Conservation (phyloP, 2,113 vertebrate species). For the Notothenia rossii region DNA sequence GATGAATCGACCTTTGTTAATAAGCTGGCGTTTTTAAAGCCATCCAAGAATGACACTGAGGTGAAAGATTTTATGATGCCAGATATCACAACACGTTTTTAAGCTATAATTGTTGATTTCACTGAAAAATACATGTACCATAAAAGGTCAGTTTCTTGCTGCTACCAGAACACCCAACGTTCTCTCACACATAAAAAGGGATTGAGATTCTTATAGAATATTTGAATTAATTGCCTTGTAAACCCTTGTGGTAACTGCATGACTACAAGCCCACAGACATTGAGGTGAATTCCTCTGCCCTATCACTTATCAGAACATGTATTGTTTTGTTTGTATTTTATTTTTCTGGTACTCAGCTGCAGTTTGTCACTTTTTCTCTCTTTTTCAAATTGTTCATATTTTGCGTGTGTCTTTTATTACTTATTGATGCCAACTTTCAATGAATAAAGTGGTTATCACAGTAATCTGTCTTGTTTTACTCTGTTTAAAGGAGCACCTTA, state of each 20-base stretch:
- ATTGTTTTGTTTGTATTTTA: background rate
- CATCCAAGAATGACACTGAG: background rate
- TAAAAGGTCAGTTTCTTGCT: slow-evolving; percentile 16
- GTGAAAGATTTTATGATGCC: background rate
- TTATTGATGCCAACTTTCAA: slow-evolving; percentile 7
- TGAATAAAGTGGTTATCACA: slow-evolving; percentile 12
- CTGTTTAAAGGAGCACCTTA: background rate
- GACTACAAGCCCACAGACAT: background rate
- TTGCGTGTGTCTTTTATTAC: slow-evolving; percentile 19
- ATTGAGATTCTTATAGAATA: slow-evolving; percentile 12
- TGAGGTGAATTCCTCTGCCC: background rate
- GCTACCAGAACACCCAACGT: slow-evolving; percentile 13
- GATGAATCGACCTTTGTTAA: background rate
- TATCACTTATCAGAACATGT: background rate
- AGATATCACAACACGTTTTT: slow-evolving; percentile 10
- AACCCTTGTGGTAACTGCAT: background rate
- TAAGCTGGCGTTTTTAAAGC: background rate
- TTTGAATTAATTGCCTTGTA: background rate
- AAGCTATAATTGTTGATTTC: slow-evolving; percentile 9
- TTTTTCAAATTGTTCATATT: slow-evolving; percentile 10
- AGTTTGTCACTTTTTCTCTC: background rate
- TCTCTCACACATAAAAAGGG: slow-evolving; percentile 58
- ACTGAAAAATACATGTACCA: background rate
- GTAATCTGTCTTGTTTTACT: background rate
- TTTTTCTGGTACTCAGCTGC: slow-evolving; percentile 28